Evolutionary conservation across 2,113 vertebrate species (phyloP), one percentile per base, ranked within the genome.

Genomic region (Pluvianellus socialis): DNA sequence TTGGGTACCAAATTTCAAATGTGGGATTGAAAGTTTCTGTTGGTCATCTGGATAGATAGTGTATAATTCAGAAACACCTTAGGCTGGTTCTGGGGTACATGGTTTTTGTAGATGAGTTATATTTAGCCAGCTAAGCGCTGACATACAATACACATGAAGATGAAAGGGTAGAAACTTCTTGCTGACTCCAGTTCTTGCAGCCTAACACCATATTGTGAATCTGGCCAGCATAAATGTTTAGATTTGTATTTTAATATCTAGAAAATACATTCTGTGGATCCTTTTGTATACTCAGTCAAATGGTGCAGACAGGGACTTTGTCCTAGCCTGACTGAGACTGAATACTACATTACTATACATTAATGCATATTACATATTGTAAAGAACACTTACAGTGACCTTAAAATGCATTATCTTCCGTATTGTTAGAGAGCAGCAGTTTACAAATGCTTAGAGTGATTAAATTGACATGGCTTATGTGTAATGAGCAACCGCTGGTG

Each of bases 401-500:
- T 85, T 86, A 95, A 92, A 92, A 85, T 92, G 38, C 42, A 63
- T 84, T 76, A 44, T 81, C 22, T 87, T 79, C 85, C 2, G 3
- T 96, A 58, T 65, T 75, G 33, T 86, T 94, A 66, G 40, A 81
- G 50, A 82, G 73, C 42, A 93, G 55, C 55, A 59, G 59, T 94
- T 88, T 92, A 74, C 86, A 95, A 79, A 95, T 66, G 75, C 65
- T 80, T 75, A 13, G 62, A 89, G 47, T 94, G 82, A 90, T 96
- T 87, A 89, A 77, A 87, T 59, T 77, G 62, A 86, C 14, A 12
- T 77, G 80, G 76, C 79, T 94, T 94, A 61, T 76, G 23, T 87
- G 50, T 95, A 97, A 96, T 88, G 72, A 97, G 82, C 85, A 95
- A 89, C 76, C 6, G 26, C 83, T 92, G 76, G 49, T 63, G 86